These are phyloP conservation scores for Malacoctenus gilli DNA, from an alignment of 2,797 vertebrate genomes.

Conservation along the genomic window DNA sequence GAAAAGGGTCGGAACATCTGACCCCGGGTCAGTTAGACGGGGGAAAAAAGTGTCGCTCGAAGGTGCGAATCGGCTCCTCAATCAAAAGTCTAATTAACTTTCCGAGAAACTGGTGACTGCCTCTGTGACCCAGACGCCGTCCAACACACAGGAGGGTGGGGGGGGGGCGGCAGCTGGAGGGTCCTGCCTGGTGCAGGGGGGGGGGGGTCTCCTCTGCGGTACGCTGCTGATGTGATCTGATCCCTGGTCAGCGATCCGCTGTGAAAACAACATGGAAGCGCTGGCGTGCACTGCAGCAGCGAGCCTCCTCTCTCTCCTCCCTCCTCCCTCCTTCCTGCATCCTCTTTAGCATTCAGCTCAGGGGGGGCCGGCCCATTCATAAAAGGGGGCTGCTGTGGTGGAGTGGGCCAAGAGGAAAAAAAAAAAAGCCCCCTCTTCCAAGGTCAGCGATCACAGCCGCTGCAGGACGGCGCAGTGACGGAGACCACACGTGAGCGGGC, in stretches of 20 bases:
- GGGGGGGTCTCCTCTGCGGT: too few relatives aligned
- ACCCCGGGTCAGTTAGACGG: too few relatives aligned
- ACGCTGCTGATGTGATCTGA: slow-evolving; percentile 28
- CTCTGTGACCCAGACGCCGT: too few relatives aligned
- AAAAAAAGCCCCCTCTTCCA: slow-evolving; percentile 55
- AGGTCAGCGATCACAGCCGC: slow-evolving; percentile 62
- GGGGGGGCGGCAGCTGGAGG: too few relatives aligned
- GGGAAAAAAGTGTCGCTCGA: too few relatives aligned
- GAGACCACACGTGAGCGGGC: slow-evolving; percentile 22
- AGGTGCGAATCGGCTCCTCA: too few relatives aligned
- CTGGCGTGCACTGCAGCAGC: slow-evolving; percentile 65
- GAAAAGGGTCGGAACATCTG: too few relatives aligned
- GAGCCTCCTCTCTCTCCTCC: slow-evolving; percentile 15
- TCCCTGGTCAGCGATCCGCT: slow-evolving; percentile 8
- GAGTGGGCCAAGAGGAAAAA: slow-evolving; percentile 38
- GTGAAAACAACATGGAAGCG: slow-evolving; percentile 51
- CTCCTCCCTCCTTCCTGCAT: slow-evolving; percentile 21
- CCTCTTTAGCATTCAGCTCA: slow-evolving; percentile 67
- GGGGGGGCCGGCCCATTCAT: slow-evolving; percentile 70
- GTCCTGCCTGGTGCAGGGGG: slow-evolving; percentile 1
- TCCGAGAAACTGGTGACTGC: too few relatives aligned
- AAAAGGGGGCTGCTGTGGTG: slow-evolving; percentile 55
- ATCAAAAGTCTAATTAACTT: too few relatives aligned
- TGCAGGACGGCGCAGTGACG: slow-evolving; percentile 34
- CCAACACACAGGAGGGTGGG: too few relatives aligned